These are phyloP conservation scores for Gandaritis pyraliata DNA, from an alignment of 2,888 invertebrate species.

Conservation along the genomic window DNA sequence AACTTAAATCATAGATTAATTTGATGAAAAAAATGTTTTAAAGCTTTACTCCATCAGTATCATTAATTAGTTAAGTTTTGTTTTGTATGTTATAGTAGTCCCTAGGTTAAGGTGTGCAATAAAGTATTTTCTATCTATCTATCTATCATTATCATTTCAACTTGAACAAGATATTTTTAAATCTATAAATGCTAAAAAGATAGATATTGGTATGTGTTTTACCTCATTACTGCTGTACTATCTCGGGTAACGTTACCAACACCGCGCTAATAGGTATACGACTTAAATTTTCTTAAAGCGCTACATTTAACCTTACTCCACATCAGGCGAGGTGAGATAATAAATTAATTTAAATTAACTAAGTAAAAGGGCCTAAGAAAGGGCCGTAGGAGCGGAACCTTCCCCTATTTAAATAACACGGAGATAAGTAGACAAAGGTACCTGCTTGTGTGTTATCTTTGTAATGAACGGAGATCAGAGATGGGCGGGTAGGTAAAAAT, in stretches of 20 bases:
- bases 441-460: constrained; percentile 13
- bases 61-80: no score
- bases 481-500: no score
- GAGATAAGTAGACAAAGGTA: constrained; percentile 65
- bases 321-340: constrained; percentile 61
- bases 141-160: no score
- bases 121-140: no score
- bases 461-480: neutral
- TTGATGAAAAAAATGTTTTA: no score
- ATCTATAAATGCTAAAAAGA: no score
- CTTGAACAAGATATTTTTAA: no score
- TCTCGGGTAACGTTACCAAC: neutral
- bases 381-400: constrained; percentile 69
- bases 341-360: constrained; percentile 81
- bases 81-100: no score
- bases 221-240: neutral
- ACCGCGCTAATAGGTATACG: constrained; percentile 6
- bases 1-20: no score
- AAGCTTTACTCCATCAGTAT: no score
- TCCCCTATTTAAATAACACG: constrained; percentile 70
- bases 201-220: neutral
- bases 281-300: constrained; percentile 50
- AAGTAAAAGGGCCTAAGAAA: constrained; percentile 75
- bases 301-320: constrained; percentile 60
- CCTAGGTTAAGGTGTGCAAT: no score